Base-by-base conservation (phyloP, 2,113 vertebrate species). In the Elgaria multicarinata region DNA sequence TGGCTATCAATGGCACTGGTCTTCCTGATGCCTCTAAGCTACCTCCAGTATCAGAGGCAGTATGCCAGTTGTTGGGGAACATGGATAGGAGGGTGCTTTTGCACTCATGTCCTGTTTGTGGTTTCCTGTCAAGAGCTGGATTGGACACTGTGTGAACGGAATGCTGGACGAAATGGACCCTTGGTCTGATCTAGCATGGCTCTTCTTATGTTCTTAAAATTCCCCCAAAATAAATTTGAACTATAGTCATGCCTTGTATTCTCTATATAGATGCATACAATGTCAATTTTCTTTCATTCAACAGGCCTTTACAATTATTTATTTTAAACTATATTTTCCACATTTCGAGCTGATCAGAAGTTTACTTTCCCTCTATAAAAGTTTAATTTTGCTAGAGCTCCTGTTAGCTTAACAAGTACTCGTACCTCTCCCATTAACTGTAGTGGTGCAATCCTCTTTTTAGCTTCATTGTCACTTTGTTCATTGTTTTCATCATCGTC, bases 341-440 rank as follows among this genome's bases (percentile, higher is more conserved):
- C 71, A 87, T 6, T 39, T n/a, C 31, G 46, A 80, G 28, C 28
- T 71, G 31, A 18, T 46, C 26, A 39, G 64, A 80, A 26, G 36
- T 31, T 66, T 53, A 18, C 42, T 66, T 36, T 13, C 33, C 16
- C 36, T 85, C n/a, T 9, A n/a, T 39, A 55, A 66, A 66, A 53
- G 55, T 39, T 28, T 44, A 33, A 72, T 67, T 87, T n/a, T 87
- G n/a, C 24, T 33, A 36, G 10, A 76, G 10, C 33, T 72, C n/a
- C 39, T 31, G 28, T 33, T 39, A 24, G 2, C 42, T 81, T 31
- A 39, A 83, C 31, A 86, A n/a, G 50, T 44, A 86, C 72, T 90
- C 96, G 58, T 95, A 98, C 97, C 97, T 98, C 93, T 74, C 95
- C 95, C 92, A 97, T 95, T 85, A 98, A 93, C 89, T 96, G 95